Conservation (phyloP, 2,888 invertebrate species). For the Papilio gigon region DNA sequence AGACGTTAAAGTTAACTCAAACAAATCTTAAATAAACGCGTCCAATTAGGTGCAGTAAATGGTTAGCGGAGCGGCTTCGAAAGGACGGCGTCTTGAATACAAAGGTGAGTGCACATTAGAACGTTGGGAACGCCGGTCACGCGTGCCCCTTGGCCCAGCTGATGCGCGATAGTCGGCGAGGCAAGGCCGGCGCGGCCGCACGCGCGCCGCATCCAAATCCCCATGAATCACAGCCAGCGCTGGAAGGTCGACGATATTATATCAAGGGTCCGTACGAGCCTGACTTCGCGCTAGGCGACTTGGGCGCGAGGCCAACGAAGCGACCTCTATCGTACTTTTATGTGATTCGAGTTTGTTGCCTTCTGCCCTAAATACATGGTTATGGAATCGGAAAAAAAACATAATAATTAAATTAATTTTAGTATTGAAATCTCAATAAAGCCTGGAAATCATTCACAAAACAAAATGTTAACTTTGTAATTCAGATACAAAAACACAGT, state of each 20-base stretch:
- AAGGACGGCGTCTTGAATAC: not conserved
- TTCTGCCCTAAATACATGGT: slow-evolving; percentile 2
- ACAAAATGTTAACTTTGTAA: no score
- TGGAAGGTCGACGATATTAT: slow-evolving; percentile 50
- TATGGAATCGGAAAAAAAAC: no score
- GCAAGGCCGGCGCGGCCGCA: slow-evolving; percentile 72
- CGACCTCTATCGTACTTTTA: not conserved
- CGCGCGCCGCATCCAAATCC: slow-evolving; percentile 72
- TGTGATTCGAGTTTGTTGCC: not conserved
- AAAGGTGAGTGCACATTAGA: slow-evolving; percentile 12
- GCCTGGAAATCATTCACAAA: no score
- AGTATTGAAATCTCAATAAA: not conserved
- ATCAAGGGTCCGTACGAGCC: slow-evolving; percentile 30
- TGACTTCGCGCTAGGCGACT: not conserved
- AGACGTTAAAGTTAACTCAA: no score
- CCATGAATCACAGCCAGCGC: slow-evolving; percentile 61
- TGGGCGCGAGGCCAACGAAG: not conserved
- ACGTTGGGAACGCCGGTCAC: slow-evolving; percentile 47
- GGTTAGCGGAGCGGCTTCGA: not conserved
- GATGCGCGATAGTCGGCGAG: slow-evolving; percentile 59
- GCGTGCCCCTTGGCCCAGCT: slow-evolving; percentile 54
- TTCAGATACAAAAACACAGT: not conserved
- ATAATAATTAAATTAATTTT: no score
- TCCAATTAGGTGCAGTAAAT: not conserved
- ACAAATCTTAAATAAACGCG: not conserved